Conservation (phyloP, 2,888 invertebrate genomes). For the Formica aserva region DNA sequence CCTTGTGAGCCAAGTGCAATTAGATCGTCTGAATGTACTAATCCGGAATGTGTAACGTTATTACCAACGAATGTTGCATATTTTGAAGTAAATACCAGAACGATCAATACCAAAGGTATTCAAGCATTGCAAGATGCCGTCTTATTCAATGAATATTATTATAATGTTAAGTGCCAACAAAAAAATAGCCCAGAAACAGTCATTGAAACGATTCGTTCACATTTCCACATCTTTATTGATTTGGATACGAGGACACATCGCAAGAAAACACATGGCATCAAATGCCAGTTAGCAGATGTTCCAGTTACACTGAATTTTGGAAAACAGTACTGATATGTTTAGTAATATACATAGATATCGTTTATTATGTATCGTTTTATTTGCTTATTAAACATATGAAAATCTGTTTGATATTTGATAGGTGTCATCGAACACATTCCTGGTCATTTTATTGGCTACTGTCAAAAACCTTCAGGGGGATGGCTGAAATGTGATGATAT, state of each 20-base stretch:
- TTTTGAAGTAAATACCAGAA: not conserved
- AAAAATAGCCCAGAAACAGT: constrained; percentile 1
- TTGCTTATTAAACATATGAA: not conserved
- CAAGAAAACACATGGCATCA: not conserved
- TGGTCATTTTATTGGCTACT: constrained; percentile 1
- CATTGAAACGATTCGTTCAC: not conserved
- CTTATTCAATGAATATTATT: not conserved
- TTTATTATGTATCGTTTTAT: not conserved
- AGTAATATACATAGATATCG: not conserved
- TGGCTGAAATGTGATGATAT: constrained; percentile 20
- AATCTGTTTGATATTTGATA: constrained; percentile 6
- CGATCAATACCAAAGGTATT: not conserved
- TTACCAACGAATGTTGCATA: constrained; percentile 13
- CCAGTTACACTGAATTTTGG: not conserved
- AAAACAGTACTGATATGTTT: constrained; percentile 4
- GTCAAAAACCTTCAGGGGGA: constrained; percentile 17
- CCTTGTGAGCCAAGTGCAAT: constrained; percentile 5
- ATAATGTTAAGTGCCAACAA: not conserved
- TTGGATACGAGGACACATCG: not conserved
- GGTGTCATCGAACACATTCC: constrained; percentile 2
- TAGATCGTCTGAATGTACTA: not conserved
- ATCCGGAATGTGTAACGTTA: not conserved
- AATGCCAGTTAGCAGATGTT: not conserved
- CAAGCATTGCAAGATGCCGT: constrained; percentile 9
- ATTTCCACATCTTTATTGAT: constrained; percentile 7